Evolutionary conservation across 2,888 invertebrate genomes (phyloP).

Genomic region (Volucella bombylans): DNA sequence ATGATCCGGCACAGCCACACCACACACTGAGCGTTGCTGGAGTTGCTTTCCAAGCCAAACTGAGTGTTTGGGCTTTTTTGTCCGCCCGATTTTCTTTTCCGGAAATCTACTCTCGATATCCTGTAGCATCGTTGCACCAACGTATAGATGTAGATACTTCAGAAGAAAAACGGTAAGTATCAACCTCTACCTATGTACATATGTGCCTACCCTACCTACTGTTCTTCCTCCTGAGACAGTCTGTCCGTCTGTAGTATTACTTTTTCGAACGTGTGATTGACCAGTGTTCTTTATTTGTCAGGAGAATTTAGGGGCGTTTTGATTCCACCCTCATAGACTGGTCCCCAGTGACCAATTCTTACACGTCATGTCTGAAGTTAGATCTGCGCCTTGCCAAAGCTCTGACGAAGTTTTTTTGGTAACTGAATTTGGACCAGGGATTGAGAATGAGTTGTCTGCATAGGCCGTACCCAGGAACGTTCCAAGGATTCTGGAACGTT

Average conservation of each 20-base stretch:
- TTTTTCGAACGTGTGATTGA: conserved; percentile 1
- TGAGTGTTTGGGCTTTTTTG: conserved; percentile 33
- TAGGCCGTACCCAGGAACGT: too few species aligned
- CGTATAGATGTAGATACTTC: conserved; percentile 5
- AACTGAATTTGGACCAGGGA: too few species aligned
- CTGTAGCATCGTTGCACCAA: conserved; percentile 36
- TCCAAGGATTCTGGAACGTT: too few species aligned
- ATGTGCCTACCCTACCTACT: background rate
- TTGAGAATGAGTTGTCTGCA: too few species aligned
- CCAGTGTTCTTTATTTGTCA: conserved; percentile 15
- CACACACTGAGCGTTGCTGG: conserved; percentile 26
- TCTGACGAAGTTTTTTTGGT: too few species aligned
- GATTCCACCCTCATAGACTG: background rate
- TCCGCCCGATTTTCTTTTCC: background rate
- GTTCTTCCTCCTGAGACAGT: too few species aligned
- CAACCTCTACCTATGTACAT: background rate
- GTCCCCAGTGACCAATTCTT: background rate
- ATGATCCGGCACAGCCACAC: conserved; percentile 5
- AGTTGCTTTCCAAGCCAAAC: conserved; percentile 25
- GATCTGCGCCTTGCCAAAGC: too few species aligned
- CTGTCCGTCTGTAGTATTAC: background rate
- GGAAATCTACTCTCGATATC: conserved; percentile 32
- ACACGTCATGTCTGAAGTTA: too few species aligned
- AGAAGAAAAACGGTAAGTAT: conserved; percentile 39
- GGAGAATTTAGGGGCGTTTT: background rate